These are phyloP conservation scores for Rhagonycha lutea DNA, from an alignment of 2,888 invertebrate species.

Conservation along the genomic window DNA sequence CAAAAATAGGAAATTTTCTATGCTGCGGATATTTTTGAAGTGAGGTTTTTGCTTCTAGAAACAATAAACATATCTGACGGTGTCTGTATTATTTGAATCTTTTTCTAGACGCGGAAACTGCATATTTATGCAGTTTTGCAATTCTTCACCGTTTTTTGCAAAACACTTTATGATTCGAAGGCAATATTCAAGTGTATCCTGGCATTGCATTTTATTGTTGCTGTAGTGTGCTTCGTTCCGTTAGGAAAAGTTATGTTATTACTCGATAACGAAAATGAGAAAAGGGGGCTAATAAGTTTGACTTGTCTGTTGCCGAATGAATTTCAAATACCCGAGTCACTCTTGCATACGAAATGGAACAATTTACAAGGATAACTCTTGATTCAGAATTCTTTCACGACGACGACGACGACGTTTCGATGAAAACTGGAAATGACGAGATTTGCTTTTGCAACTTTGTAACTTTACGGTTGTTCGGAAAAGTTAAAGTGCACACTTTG, in stretches of 20 bases:
- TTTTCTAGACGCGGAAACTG: constrained; percentile 26
- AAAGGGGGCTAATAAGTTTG: background rate
- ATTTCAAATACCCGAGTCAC: background rate
- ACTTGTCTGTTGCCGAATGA: background rate
- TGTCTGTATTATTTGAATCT: constrained; percentile 20
- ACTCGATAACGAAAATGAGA: background rate
- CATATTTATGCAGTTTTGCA: constrained; percentile 29
- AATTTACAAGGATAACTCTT: constrained; percentile 6
- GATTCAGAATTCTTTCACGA: constrained; percentile 7
- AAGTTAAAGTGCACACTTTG: constrained; percentile 26
- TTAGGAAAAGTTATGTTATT: constrained; percentile 12
- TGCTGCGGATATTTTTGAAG: background rate
- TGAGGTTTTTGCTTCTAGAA: constrained; percentile 21
- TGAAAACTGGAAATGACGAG: constrained; percentile 2
- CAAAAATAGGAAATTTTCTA: background rate
- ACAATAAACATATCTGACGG: constrained; percentile 33
- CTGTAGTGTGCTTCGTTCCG: constrained; percentile 11
- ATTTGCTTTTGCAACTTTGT: constrained; percentile 17
- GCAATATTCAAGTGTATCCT: constrained; percentile 18
- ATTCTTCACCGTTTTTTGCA: constrained; percentile 26
- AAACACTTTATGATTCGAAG: constrained; percentile 24
- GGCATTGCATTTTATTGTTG: constrained; percentile 23
- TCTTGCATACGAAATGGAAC: constrained; percentile 5
- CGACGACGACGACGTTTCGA: background rate
- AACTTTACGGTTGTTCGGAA: constrained; percentile 25